Evolutionary conservation across 1,140 invertebrate species (phyloP).

Genomic region (Coelopa frigida): DNA sequence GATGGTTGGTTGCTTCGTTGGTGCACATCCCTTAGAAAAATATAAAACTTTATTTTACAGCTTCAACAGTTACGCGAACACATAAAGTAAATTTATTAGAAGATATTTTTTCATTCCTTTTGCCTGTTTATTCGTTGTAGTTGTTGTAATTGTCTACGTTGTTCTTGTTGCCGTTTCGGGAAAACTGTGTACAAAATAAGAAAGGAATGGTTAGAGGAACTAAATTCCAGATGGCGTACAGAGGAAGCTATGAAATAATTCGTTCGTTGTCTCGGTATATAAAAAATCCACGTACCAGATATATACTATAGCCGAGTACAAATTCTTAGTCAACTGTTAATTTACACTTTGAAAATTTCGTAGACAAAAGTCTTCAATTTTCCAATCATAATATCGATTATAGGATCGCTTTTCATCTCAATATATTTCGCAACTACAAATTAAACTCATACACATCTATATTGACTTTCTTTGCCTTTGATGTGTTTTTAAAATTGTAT

Average conservation of each 20-base stretch:
- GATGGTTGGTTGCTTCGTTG: slow-evolving; percentile 1
- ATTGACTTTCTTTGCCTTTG: too few relatives aligned
- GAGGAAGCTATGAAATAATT: slow-evolving; percentile 16
- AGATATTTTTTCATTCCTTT: slow-evolving; percentile 18
- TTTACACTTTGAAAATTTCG: too few relatives aligned
- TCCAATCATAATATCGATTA: too few relatives aligned
- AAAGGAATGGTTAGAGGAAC: slow-evolving; percentile 15
- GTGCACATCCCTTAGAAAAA: background rate
- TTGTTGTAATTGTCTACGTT: slow-evolving; percentile 15
- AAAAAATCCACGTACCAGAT: too few relatives aligned
- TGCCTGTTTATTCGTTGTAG: slow-evolving; percentile 15
- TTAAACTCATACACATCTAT: too few relatives aligned
- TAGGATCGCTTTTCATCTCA: too few relatives aligned
- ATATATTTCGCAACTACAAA: too few relatives aligned
- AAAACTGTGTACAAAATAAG: too few relatives aligned
- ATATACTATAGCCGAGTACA: too few relatives aligned
- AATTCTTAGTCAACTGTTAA: too few relatives aligned
- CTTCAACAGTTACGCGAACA: background rate
- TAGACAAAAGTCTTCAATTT: too few relatives aligned
- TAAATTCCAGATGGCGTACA: slow-evolving; percentile 19
- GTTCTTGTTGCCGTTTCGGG: background rate
- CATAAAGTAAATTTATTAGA: slow-evolving; percentile 23
- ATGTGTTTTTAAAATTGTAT: too few relatives aligned
- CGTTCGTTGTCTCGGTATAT: slow-evolving; percentile 4
- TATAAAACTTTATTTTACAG: slow-evolving; percentile 13